phyloP scores from a whole-genome alignment of 2,113 vertebrate genomes.

The Glaucomys volans region DNA sequence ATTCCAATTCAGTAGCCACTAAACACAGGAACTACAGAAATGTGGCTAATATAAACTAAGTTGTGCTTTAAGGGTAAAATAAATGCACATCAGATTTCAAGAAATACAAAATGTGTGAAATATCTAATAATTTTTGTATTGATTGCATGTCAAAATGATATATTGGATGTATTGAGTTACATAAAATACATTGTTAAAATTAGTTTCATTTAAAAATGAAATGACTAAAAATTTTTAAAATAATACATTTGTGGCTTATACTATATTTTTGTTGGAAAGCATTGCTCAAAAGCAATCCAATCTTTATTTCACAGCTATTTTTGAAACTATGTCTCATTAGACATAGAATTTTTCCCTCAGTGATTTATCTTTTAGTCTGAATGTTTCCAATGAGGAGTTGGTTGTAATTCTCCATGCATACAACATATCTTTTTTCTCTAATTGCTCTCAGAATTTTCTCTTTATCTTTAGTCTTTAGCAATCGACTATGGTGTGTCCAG shows the following conservation, averaged over 20 bases:
- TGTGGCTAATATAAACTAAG: background rate
- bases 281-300: background rate
- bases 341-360: background rate
- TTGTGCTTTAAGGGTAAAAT: background rate
- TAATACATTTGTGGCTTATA: too few relatives aligned
- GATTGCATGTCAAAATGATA: background rate
- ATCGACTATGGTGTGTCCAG: background rate
- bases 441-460: background rate
- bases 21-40: background rate
- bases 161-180: background rate
- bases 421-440: background rate
- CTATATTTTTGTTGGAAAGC: background rate
- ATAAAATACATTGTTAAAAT: conserved; percentile 12
- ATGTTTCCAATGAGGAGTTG: background rate
- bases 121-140: background rate
- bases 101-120: background rate
- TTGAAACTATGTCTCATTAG: background rate
- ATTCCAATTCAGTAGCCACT: background rate
- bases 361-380: background rate
- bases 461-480: conserved; percentile 7
- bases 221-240: background rate
- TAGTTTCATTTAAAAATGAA: background rate
- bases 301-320: background rate
- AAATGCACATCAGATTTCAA: conserved; percentile 4
- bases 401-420: background rate